Percentiles rank a stretch among this genome's conserved stretches.
These are phyloP conservation scores for Temnothorax unifasciatus DNA, from an alignment of 2,888 invertebrate genomes.

Conservation along the genomic window DNA sequence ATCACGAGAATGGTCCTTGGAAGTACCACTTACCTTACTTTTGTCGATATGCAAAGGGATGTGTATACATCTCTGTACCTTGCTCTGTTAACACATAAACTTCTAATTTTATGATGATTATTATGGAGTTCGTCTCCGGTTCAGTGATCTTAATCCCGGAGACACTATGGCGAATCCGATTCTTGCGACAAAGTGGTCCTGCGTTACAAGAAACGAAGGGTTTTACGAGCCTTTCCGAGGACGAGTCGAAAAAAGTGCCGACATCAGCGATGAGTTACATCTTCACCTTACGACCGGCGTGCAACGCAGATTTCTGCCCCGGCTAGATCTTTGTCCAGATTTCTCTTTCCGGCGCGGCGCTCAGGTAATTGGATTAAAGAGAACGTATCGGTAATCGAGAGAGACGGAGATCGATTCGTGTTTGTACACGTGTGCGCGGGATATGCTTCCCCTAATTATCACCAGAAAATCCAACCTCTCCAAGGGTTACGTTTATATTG, in stretches of 20 bases:
- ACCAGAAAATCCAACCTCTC: constrained; percentile 45
- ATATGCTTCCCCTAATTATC: constrained; percentile 29
- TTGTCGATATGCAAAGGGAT: neutral
- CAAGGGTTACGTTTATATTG: constrained; percentile 18
- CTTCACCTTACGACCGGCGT: constrained; percentile 13
- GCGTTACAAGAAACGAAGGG: constrained; percentile 70
- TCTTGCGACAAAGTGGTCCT: constrained; percentile 63
- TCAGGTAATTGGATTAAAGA: constrained; percentile 68
- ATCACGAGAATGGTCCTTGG: constrained; percentile 72
- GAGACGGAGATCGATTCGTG: constrained; percentile 7
- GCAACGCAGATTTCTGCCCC: neutral
- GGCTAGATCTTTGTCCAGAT: neutral
- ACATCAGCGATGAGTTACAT: constrained; percentile 19
- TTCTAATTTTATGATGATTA: constrained; percentile 81
- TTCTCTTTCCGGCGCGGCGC: constrained; percentile 60
- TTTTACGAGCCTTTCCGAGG: constrained; percentile 63
- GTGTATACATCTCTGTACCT: neutral
- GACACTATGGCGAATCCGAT: constrained; percentile 70
- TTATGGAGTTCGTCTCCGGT: constrained; percentile 58
- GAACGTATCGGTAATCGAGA: too few species aligned
- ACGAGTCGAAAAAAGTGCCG: constrained; percentile 42
- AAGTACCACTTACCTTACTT: neutral
- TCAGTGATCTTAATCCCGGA: constrained; percentile 73
- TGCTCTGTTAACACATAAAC: constrained; percentile 61
- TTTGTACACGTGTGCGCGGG: constrained; percentile 34